Evolutionary conservation across 2,888 invertebrate genomes (phyloP), one percentile per base, ranked within the genome.

Genomic region (Caenorhabditis sp.): DNA sequence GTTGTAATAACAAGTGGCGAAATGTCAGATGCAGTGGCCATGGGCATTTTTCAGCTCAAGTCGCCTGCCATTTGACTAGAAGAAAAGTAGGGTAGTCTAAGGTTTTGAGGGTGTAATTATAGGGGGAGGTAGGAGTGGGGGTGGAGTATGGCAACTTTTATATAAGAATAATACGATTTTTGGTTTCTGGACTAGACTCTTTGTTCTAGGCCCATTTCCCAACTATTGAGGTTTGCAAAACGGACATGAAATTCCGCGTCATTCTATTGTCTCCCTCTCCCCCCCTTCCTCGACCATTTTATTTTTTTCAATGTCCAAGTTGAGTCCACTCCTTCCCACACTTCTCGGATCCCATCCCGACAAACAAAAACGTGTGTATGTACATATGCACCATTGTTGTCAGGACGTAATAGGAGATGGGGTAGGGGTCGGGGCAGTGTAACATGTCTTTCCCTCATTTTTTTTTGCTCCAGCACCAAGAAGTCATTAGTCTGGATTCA

Each of bases 401-500:
- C 40, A 15, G 44, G 5, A 11, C 24, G 67, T 68, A 68, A 68
- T 40, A 9, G n/a, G n/a, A n/a, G n/a, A n/a, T n/a, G n/a, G n/a
- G n/a, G n/a, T n/a, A n/a, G n/a, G n/a, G n/a, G n/a, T n/a, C n/a
- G n/a, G n/a, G n/a, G n/a, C n/a, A n/a, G n/a, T n/a, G n/a, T n/a
- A 55, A 22, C 22, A 44, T 20, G 26, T 20, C n/a, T n/a, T 67
- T 11, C 56, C 2, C 37, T 51, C 4, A 1, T 44, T 60, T 47
- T 15, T 8, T 28, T 20, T 20, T n/a, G n/a, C n/a, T 58, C 35
- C 18, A 15, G 15, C 40, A n/a, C n/a, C n/a, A 28, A 60, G 15
- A 67, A 67, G 53, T 76, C 60, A 67, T 76, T 67, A 74, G 64
- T 47, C 50, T 60, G 44, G 51, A 76, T 76, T 76, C 76, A 76